Evolutionary conservation across 2,888 invertebrate genomes (phyloP).

Genomic region (Eilema caniola): DNA sequence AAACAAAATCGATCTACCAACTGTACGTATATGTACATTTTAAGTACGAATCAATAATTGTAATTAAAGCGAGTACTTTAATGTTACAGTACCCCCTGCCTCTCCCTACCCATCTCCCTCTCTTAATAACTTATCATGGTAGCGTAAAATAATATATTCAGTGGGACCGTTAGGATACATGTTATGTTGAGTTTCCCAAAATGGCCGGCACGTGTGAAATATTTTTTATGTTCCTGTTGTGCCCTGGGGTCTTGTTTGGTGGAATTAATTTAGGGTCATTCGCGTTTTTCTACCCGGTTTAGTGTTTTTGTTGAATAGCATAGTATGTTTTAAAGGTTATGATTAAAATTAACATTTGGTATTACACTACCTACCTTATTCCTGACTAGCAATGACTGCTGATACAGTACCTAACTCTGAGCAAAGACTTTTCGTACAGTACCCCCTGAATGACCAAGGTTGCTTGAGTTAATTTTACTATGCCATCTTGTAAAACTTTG

Average conservation of each 20-base stretch:
- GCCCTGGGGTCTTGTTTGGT: constrained; percentile 31
- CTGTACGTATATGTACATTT: no score
- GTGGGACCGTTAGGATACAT: constrained; percentile 26
- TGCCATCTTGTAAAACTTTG: no score
- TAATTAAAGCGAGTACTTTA: background rate
- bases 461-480: no score
- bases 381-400: no score
- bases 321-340: background rate
- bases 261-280: constrained; percentile 38
- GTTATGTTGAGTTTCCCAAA: constrained; percentile 28
- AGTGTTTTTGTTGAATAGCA: background rate
- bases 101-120: background rate
- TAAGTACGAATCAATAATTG: background rate
- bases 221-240: constrained; percentile 30
- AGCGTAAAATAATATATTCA: constrained; percentile 38
- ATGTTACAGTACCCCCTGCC: background rate
- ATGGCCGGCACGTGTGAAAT: constrained; percentile 5
- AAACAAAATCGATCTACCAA: no score
- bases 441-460: no score
- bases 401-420: no score
- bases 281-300: background rate
- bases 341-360: no score
- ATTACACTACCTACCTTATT: no score
- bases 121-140: constrained; percentile 44
- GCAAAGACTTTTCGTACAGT: no score